Percentiles rank a stretch among this genome's conserved stretches.
These are phyloP conservation scores for Melangyna quadrimaculata DNA, from an alignment of 2,888 invertebrate species.

Conservation along the genomic window DNA sequence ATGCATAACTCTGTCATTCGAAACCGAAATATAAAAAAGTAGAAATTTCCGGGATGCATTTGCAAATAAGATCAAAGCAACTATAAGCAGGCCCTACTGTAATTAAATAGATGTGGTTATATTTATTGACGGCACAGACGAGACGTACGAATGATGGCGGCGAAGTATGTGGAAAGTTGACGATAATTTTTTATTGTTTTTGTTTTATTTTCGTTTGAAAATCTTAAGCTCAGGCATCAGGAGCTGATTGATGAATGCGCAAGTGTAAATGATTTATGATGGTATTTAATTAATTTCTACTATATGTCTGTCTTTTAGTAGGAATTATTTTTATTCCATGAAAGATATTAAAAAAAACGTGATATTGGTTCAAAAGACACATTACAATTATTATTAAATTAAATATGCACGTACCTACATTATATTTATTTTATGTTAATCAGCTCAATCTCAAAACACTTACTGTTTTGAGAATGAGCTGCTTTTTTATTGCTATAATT, in stretches of 20 bases:
- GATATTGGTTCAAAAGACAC: neutral
- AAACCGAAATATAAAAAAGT: too few relatives aligned
- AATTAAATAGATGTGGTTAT: neutral
- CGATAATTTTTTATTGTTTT: constrained; percentile 36
- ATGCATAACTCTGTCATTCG: too few relatives aligned
- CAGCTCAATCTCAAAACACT: too few relatives aligned
- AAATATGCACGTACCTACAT: too few relatives aligned
- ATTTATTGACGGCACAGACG: neutral
- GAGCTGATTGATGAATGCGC: constrained; percentile 68
- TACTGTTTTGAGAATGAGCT: too few relatives aligned
- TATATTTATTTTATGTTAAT: too few relatives aligned
- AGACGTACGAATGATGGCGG: constrained; percentile 14
- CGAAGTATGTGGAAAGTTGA: neutral
- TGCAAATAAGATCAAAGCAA: neutral
- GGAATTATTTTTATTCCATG: constrained; percentile 29
- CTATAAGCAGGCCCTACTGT: neutral
- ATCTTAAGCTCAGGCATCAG: constrained; percentile 30
- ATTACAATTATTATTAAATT: too few relatives aligned
- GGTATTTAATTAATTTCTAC: constrained; percentile 47
- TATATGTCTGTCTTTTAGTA: neutral
- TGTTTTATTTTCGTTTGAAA: constrained; percentile 7
- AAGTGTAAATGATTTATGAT: constrained; percentile 66
- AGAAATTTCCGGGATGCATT: too few relatives aligned
- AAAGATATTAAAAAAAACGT: constrained; percentile 4
- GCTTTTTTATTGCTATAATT: too few relatives aligned